A percentile compares a stretch with the other conserved stretches of the same genome.
These are phyloP conservation scores for Perodicticus potto DNA, from an alignment of 2,797 vertebrate species.

Conservation along the genomic window DNA sequence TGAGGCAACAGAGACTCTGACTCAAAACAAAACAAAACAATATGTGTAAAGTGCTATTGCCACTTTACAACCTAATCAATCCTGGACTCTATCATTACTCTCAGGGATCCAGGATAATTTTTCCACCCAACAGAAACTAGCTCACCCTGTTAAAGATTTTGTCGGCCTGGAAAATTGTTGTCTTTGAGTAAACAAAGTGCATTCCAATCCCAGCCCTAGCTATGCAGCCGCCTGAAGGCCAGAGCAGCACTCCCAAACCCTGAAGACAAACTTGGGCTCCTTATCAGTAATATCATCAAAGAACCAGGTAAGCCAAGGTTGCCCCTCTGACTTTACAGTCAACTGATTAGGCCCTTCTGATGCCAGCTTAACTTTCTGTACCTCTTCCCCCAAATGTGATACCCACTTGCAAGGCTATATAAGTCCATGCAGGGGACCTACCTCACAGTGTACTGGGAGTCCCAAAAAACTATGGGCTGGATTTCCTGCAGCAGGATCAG, in stretches of 20 bases:
- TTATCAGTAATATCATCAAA: conserved; percentile 49
- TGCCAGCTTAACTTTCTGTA: background rate
- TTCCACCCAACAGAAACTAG: background rate
- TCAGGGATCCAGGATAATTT: background rate
- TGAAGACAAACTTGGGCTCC: background rate
- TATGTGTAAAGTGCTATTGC: background rate
- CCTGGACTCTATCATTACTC: background rate
- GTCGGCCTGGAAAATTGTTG: conserved; percentile 43
- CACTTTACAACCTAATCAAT: background rate
- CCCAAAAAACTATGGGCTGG: background rate
- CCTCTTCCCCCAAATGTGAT: background rate
- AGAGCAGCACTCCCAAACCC: background rate
- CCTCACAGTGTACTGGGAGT: background rate
- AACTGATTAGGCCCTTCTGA: conserved; percentile 27
- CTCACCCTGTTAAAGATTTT: background rate
- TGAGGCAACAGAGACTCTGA: too few species aligned
- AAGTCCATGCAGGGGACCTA: background rate
- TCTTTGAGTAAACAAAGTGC: conserved; percentile 14
- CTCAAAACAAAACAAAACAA: background rate
- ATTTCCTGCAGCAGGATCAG: background rate
- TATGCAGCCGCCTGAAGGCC: background rate
- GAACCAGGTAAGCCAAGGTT: background rate
- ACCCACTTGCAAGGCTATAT: background rate
- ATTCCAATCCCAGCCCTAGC: background rate
- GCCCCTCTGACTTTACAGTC: background rate